Base-by-base conservation (phyloP, 2,888 invertebrate species). In the Cataglyphis altisquamis region DNA sequence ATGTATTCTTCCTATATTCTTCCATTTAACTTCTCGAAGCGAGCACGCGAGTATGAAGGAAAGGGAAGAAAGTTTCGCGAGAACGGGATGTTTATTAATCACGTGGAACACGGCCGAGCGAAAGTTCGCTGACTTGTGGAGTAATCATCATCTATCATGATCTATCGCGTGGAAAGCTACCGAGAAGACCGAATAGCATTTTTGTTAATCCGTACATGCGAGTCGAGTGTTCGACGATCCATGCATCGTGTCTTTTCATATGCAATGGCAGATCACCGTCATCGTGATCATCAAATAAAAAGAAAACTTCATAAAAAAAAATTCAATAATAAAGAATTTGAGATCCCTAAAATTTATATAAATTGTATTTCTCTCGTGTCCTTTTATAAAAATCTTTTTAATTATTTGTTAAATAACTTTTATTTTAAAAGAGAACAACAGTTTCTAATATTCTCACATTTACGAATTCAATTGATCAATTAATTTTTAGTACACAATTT, bases 81-180 rank as follows among this genome's bases (percentile, higher is more conserved):
- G 67, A 45, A 78, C 66, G 45, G 66, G 68, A 66, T 82, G 87
- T 85, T 87, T 86, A 86, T 86, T 88, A 86, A 86, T 80, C 80
- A 64, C 80, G 64, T 81, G 80, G 77, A 80, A 80, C 68, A 80
- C 45, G 70, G 60, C 45, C 36, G 45, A 36, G 60, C 60, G 78
- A 80, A 80, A 80, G 78, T 80, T 80, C 78, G 70, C 70, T 80
- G 78, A 80, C 78, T 80, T 80, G 70, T 70, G 45, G 70, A 80
- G 78, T 80, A 80, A 80, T 80, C 78, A 80, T 80, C 78, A 80
- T 80, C 70, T 80, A 80, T 80, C 78, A 80, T 80, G 78, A 80
- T 80, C 78, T 70, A 80, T 80, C 78, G 78, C 78, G 70, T 36
- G 78, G 78, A 80, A 80, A 60, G 18, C 36, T 60, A 60, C 12